Evolutionary conservation across 2,797 vertebrate genomes (phyloP).

Genomic region (Chanos chanos): DNA sequence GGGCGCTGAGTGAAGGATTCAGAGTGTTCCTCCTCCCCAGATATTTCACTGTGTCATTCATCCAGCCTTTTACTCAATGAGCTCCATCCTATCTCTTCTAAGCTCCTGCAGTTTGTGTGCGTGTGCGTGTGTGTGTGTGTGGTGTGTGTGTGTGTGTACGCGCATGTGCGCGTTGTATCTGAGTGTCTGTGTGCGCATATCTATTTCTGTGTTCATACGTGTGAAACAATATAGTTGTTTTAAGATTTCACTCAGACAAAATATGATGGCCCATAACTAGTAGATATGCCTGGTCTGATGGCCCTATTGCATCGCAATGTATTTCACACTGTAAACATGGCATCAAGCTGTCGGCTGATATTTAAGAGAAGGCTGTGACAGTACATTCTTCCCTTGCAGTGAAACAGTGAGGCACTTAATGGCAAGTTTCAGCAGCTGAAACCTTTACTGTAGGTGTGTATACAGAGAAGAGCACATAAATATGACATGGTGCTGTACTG

Average conservation of each 20-base stretch:
- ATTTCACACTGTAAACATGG: constrained; percentile 71
- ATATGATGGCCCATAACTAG: constrained; percentile 22
- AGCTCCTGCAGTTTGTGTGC: constrained; percentile 30
- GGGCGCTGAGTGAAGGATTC: constrained; percentile 19
- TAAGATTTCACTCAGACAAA: background rate
- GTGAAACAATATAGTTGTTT: background rate
- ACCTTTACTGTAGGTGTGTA: constrained; percentile 25
- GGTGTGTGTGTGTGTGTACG: background rate
- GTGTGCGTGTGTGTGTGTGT: constrained; percentile 5
- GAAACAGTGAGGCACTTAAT: constrained; percentile 23
- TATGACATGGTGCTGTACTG: constrained; percentile 19
- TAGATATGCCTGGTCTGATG: constrained; percentile 66
- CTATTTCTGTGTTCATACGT: background rate
- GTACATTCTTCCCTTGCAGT: constrained; percentile 44
- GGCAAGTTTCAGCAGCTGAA: background rate
- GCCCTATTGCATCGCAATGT: constrained; percentile 66
- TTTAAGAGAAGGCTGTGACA: constrained; percentile 56
- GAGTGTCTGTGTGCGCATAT: background rate
- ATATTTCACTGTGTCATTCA: constrained; percentile 51
- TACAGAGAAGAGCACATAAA: constrained; percentile 25
- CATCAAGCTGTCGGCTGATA: constrained; percentile 65
- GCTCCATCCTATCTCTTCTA: constrained; percentile 40
- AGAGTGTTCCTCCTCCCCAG: background rate
- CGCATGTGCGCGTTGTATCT: background rate
- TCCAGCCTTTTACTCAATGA: background rate